These are phyloP conservation scores for Hyperoplus lanceolatus DNA, from an alignment of 2,797 vertebrate species.

Conservation along the genomic window DNA sequence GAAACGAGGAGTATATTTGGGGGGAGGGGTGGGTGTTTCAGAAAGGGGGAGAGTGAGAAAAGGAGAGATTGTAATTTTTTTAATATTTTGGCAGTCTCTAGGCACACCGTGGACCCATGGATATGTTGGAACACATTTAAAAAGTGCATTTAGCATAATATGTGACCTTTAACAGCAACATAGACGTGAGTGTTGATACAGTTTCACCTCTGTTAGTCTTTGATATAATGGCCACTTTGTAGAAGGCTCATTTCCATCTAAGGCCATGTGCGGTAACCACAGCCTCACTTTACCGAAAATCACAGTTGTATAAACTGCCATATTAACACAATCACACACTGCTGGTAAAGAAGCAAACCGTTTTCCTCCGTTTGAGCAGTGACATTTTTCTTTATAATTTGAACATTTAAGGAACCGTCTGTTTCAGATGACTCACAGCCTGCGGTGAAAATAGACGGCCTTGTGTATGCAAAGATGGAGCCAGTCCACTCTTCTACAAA, in stretches of 20 bases:
- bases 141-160: too few species aligned
- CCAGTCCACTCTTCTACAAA: background rate
- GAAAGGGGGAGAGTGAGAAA: too few species aligned
- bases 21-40: too few species aligned
- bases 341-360: background rate
- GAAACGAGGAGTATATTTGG: too few species aligned
- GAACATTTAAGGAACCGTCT: conserved; percentile 62
- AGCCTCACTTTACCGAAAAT: conserved; percentile 7
- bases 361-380: conserved; percentile 25
- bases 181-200: background rate
- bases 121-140: too few species aligned
- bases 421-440: conserved; percentile 58
- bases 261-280: conserved; percentile 4
- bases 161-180: background rate
- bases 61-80: too few species aligned
- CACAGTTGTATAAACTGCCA: background rate
- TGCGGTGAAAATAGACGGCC: conserved; percentile 20
- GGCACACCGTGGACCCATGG: too few species aligned
- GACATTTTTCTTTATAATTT: conserved; percentile 58
- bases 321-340: background rate
- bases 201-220: background rate
- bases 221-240: conserved; percentile 9
- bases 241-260: conserved; percentile 6
- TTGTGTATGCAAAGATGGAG: conserved; percentile 34
- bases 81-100: too few species aligned